These are phyloP conservation scores for Microvelia longipes DNA, from an alignment of 1,140 invertebrate genomes.

Conservation along the genomic window DNA sequence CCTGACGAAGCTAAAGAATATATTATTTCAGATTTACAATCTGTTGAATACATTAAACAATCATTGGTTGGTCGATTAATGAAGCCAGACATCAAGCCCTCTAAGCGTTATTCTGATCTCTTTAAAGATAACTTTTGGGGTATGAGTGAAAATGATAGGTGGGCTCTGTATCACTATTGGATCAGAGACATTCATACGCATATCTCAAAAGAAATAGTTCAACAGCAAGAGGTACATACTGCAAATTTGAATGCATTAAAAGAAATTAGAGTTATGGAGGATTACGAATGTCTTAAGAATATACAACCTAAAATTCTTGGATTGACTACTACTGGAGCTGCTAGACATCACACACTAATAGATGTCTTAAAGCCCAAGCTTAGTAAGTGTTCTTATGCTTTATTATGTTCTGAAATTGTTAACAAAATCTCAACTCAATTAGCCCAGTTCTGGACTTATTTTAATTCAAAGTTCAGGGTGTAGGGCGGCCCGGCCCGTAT, in stretches of 20 bases:
- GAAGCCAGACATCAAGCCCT: neutral
- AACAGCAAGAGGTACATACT: neutral
- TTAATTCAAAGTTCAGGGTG: no score
- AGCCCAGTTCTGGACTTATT: no score
- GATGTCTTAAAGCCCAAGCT: constrained; percentile 43
- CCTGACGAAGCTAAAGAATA: neutral
- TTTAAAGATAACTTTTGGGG: neutral
- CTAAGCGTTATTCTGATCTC: neutral
- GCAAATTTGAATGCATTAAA: neutral
- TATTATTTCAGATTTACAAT: neutral
- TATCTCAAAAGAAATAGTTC: neutral
- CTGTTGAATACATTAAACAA: neutral
- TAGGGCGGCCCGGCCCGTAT: no score
- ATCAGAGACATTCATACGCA: neutral
- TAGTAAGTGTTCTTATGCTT: constrained; percentile 26
- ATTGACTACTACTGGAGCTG: constrained; percentile 63
- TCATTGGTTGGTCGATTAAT: neutral
- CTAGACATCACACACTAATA: constrained; percentile 44
- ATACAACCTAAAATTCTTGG: constrained; percentile 37
- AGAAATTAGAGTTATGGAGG: neutral
- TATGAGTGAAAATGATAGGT: neutral
- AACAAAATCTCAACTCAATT: no score
- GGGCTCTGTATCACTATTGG: neutral
- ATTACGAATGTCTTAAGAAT: neutral
- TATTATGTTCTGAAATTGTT: no score